phyloP scores from a whole-genome alignment of 53 echinoderm and acorn worm species.

The Temnopleurus reevesii region DNA sequence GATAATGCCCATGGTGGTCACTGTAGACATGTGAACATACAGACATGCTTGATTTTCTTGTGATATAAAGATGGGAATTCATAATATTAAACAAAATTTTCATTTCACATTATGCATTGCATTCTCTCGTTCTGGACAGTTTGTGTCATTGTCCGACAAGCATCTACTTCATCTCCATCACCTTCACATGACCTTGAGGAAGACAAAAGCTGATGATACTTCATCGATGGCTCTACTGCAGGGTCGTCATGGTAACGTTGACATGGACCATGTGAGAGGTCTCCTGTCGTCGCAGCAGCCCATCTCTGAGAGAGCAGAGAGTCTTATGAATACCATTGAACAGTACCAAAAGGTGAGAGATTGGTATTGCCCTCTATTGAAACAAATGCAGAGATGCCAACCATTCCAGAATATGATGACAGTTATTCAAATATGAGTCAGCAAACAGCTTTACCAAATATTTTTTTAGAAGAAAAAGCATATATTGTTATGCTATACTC shows the following conservation, averaged over 20 bases:
- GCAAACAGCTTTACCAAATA: too few relatives aligned
- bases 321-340: constrained; percentile 83
- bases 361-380: too few relatives aligned
- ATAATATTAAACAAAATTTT: not conserved
- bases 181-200: constrained; percentile 47
- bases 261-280: constrained; percentile 82
- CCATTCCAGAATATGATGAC: too few relatives aligned
- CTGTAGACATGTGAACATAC: too few relatives aligned
- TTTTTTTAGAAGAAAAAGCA: too few relatives aligned
- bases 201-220: not conserved
- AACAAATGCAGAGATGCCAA: too few relatives aligned
- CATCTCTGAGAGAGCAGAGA: constrained; percentile 71
- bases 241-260: constrained; percentile 55
- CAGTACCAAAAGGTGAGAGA: constrained; percentile 83
- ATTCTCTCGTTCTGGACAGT: constrained; percentile 57
- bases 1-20: too few relatives aligned
- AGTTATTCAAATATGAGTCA: too few relatives aligned
- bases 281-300: constrained; percentile 73
- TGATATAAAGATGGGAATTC: too few relatives aligned
- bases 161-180: constrained; percentile 59
- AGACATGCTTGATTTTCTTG: too few relatives aligned
- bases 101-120: not conserved
- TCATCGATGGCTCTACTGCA: not conserved
- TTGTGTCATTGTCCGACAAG: constrained; percentile 82
- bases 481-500: too few relatives aligned